These are phyloP conservation scores for Anabacerthia variegaticeps DNA, from an alignment of 2,797 vertebrate genomes.

Conservation along the genomic window DNA sequence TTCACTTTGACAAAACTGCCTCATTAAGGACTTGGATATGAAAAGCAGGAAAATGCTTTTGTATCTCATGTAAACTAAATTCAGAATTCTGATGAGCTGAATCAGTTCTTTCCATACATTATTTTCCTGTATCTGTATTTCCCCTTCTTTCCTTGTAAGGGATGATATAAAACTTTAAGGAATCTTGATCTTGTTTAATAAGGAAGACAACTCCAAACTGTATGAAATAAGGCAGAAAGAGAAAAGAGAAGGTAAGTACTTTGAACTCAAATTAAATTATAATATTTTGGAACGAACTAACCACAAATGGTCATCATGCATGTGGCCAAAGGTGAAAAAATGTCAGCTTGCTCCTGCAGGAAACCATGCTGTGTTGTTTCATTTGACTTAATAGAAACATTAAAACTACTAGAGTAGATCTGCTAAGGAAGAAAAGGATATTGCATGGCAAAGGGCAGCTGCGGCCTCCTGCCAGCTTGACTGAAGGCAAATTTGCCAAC, in stretches of 20 bases:
- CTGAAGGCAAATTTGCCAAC: not conserved
- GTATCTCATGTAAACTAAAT: conserved; percentile 58
- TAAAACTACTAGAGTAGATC: not conserved
- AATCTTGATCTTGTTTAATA: not conserved
- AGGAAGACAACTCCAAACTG: not conserved
- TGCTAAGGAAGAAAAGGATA: not conserved
- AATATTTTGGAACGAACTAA: not conserved
- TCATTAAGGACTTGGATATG: conserved; percentile 63
- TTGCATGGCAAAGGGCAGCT: not conserved
- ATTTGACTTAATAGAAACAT: not conserved
- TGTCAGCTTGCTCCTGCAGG: not conserved
- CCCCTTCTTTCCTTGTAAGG: not conserved
- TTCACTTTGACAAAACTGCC: conserved; percentile 65
- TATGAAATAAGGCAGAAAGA: not conserved
- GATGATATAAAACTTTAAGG: not conserved
- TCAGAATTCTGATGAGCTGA: conserved; percentile 62
- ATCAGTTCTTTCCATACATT: conserved; percentile 43
- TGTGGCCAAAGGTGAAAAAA: not conserved
- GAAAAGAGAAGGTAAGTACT: not conserved
- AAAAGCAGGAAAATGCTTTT: conserved; percentile 56
- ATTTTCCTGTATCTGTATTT: conserved; percentile 36
- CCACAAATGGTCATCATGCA: not conserved
- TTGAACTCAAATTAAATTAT: not conserved
- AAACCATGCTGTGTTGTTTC: not conserved
- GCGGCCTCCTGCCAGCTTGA: not conserved